A percentile compares a stretch with the other conserved stretches of the same genome.
These are phyloP conservation scores for Tyrannus savana DNA, from an alignment of 2,113 vertebrate species.

Conservation along the genomic window DNA sequence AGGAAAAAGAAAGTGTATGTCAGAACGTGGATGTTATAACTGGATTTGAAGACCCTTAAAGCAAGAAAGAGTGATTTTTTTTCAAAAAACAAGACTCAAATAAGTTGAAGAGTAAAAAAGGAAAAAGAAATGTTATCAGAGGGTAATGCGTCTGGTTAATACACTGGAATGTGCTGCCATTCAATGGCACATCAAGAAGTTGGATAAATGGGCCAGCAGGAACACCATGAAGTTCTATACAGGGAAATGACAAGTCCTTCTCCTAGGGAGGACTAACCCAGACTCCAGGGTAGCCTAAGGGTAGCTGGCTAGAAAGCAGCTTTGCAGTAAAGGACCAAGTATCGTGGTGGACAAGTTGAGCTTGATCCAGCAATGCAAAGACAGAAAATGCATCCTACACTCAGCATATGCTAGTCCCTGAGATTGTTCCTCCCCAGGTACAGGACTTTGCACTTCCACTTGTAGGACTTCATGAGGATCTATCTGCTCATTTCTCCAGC, in stretches of 20 bases:
- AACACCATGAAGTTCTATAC: background rate
- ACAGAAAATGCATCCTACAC: background rate
- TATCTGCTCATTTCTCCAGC: background rate
- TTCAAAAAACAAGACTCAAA: accelerated
- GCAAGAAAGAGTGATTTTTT: background rate
- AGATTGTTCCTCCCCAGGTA: accelerated
- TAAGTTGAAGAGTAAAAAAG: background rate
- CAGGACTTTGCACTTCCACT: background rate
- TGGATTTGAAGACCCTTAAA: background rate
- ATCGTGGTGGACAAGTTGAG: background rate
- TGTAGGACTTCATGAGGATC: background rate
- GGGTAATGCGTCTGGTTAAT: background rate
- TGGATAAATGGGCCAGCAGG: background rate
- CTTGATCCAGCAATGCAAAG: background rate
- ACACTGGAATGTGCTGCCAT: background rate
- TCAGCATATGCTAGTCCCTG: background rate
- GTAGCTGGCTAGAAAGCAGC: background rate
- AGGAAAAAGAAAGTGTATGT: background rate
- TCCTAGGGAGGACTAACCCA: background rate
- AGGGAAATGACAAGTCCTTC: background rate
- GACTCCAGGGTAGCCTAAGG: background rate
- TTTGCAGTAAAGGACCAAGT: background rate
- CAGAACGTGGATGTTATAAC: background rate
- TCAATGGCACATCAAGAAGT: background rate
- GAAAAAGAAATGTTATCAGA: background rate